These are phyloP conservation scores for Sphecodes monilicornis DNA, from an alignment of 2,888 invertebrate genomes.

Conservation along the genomic window DNA sequence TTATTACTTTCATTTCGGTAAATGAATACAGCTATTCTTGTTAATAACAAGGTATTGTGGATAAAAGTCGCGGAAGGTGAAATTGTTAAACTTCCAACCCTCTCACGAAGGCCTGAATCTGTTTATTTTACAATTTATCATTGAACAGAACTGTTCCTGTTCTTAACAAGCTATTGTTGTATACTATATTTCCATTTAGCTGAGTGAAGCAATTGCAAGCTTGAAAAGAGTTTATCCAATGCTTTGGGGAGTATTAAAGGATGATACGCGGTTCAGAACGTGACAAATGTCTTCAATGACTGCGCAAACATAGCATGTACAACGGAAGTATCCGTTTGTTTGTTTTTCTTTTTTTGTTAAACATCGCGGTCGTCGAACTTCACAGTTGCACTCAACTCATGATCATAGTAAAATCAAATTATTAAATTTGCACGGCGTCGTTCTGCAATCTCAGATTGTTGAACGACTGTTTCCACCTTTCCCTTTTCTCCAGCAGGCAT, in stretches of 20 bases:
- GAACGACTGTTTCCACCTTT: neutral
- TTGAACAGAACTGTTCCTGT: neutral
- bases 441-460: neutral
- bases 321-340: neutral
- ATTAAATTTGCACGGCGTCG: slow-evolving; percentile 30
- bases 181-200: neutral
- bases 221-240: neutral
- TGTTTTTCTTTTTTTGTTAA: neutral
- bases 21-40: neutral
- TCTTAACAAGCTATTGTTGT: neutral
- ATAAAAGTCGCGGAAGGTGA: no score
- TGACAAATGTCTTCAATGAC: neutral
- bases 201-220: neutral
- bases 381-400: slow-evolving; percentile 6
- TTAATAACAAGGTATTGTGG: no score
- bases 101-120: no score
- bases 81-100: no score
- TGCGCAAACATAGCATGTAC: neutral
- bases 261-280: neutral
- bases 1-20: neutral
- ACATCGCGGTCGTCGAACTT: slow-evolving; percentile 9
- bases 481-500: neutral
- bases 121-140: no score
- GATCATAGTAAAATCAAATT: slow-evolving; percentile 32
- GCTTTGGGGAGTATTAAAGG: neutral